Evolutionary conservation across 1,140 invertebrate species (phyloP).

Genomic region (Ooceraea biroi): DNA sequence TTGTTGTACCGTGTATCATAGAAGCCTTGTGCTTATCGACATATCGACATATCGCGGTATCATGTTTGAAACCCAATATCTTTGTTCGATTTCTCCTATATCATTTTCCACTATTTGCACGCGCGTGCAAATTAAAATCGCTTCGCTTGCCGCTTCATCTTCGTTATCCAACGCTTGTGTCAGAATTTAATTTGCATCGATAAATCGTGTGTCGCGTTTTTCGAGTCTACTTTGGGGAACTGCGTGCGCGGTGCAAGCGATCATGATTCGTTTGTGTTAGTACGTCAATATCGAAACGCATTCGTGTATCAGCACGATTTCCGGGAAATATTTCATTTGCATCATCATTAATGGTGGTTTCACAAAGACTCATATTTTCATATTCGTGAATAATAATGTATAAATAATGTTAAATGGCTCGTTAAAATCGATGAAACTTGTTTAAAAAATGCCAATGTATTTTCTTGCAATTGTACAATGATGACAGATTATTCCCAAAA

Average conservation of each 20-base stretch:
- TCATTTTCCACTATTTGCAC: conserved; percentile 5
- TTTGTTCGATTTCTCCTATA: conserved; percentile 17
- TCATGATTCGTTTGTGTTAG: conserved; percentile 27
- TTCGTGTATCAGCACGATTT: conserved; percentile 30
- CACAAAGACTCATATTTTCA: conserved; percentile 35
- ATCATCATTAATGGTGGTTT: conserved; percentile 53
- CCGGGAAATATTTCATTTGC: conserved; percentile 38
- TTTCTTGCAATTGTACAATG: neutral
- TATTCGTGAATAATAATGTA: conserved; percentile 4
- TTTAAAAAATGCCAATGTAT: neutral
- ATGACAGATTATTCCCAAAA: neutral
- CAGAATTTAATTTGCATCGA: conserved; percentile 7
- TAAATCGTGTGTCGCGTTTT: neutral
- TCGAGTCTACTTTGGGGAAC: neutral
- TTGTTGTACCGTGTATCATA: neutral
- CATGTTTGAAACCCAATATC: conserved; percentile 26
- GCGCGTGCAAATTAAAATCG: conserved; percentile 21
- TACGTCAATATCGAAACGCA: conserved; percentile 7
- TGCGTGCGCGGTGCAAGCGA: neutral
- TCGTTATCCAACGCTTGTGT: neutral
- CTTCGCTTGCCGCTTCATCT: neutral
- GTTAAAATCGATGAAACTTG: neutral
- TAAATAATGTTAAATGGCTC: neutral
- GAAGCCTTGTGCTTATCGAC: neutral
- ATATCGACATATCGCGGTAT: conserved; percentile 1